Evolutionary conservation across 2,797 vertebrate species (phyloP).

Genomic region (Mustela erminea): DNA sequence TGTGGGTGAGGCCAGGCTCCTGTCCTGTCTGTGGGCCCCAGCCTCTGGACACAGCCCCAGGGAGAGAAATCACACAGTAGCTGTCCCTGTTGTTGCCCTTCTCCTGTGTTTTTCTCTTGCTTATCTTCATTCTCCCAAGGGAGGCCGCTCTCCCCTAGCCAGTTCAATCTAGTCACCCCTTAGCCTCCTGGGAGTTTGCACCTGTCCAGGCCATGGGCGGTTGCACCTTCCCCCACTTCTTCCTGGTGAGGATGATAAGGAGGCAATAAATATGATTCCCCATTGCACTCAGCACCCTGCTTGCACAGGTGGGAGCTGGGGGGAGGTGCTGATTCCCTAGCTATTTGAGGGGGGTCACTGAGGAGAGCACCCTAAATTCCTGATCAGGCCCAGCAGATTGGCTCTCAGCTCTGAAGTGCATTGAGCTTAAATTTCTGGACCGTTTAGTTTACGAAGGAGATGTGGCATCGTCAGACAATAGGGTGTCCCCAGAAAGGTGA

Average conservation of each 20-base stretch:
- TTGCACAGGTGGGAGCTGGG: conserved; percentile 38
- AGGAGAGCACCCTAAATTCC: conserved; percentile 37
- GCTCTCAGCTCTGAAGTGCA: not conserved
- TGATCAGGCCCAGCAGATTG: not conserved
- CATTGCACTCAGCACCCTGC: conserved; percentile 28
- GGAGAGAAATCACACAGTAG: conserved; percentile 66
- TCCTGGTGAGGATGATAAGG: conserved; percentile 74
- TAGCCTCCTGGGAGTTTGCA: conserved; percentile 78
- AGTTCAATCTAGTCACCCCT: conserved; percentile 69
- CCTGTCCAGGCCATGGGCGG: conserved; percentile 73
- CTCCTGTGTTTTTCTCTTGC: conserved; percentile 70
- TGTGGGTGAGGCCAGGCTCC: conserved; percentile 33
- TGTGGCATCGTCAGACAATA: conserved; percentile 13
- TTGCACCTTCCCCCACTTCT: conserved; percentile 64
- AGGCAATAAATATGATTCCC: conserved; percentile 71
- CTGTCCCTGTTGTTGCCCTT: conserved; percentile 54
- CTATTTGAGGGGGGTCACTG: not conserved
- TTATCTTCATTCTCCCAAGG: conserved; percentile 70
- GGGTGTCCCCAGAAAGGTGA: conserved; percentile 42
- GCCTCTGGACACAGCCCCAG: conserved; percentile 44
- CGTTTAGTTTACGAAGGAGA: not conserved
- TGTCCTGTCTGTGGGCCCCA: not conserved
- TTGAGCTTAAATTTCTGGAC: conserved; percentile 18
- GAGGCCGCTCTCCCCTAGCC: conserved; percentile 62
- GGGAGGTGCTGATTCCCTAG: not conserved